Conservation (phyloP, 2,888 invertebrate genomes). For the Poecilobothrus nobilitatus region DNA sequence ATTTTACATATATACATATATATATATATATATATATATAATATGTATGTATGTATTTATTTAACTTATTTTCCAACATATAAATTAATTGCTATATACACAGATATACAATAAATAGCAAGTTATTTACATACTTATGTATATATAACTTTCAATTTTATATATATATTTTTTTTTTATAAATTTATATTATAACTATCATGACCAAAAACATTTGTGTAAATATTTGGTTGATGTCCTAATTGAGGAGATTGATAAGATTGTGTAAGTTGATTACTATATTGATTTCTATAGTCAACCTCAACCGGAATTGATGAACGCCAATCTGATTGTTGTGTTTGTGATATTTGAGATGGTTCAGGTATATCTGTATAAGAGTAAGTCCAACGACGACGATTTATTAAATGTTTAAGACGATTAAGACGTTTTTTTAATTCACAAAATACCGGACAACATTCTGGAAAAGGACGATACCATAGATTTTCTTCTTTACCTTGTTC, state of each 20-base stretch:
- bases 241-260: not conserved
- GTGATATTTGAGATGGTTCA: not conserved
- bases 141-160: too few species aligned
- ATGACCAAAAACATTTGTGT: conserved; percentile 1
- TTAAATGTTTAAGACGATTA: conserved; percentile 32
- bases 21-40: too few species aligned
- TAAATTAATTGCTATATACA: too few species aligned
- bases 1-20: too few species aligned
- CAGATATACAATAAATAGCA: too few species aligned
- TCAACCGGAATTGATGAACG: not conserved
- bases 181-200: not conserved
- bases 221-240: not conserved
- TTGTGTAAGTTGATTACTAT: not conserved
- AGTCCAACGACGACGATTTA: conserved; percentile 8
- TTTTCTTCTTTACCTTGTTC: conserved; percentile 41
- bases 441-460: conserved; percentile 41
- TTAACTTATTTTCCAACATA: too few species aligned
- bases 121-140: too few species aligned
- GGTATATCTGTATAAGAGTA: not conserved
- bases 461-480: conserved; percentile 40
- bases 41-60: too few species aligned
- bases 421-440: conserved; percentile 40
- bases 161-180: too few species aligned
- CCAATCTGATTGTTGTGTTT: not conserved
- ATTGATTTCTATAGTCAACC: not conserved